Conservation (phyloP, 1,140 invertebrate genomes). For the Gyrodactylus bullatarudis region DNA sequence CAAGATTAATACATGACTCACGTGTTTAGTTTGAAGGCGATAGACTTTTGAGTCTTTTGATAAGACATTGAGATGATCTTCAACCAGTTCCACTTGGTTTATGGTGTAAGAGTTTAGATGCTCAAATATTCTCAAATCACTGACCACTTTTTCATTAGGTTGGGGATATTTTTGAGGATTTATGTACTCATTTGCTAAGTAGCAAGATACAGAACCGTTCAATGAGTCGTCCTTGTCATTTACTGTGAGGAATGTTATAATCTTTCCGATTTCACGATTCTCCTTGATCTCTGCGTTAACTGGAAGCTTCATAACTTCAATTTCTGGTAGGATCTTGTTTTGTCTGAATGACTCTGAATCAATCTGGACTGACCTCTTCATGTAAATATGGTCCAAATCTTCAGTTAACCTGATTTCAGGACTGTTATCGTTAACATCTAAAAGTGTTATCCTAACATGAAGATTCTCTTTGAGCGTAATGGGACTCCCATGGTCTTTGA, state of each 20-base stretch:
- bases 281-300: neutral
- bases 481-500: neutral
- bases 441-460: neutral
- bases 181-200: neutral
- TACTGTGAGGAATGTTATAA: neutral
- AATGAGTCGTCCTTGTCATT: neutral
- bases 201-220: neutral
- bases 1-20: no score
- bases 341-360: neutral
- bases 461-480: neutral
- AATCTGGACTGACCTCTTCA: neutral
- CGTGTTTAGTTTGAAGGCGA: neutral
- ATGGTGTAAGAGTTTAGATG: neutral
- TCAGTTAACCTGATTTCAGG: neutral
- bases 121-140: neutral
- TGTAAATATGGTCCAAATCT: neutral
- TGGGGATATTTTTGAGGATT: no score
- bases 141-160: neutral
- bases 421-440: neutral
- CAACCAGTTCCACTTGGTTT: neutral
- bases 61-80: neutral
- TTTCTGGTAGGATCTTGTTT: neutral
- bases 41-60: neutral
- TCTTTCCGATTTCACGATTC: neutral
- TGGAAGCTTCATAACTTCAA: neutral